These are phyloP conservation scores for Musca domestica DNA, from an alignment of 1,140 invertebrate genomes.

Conservation along the genomic window DNA sequence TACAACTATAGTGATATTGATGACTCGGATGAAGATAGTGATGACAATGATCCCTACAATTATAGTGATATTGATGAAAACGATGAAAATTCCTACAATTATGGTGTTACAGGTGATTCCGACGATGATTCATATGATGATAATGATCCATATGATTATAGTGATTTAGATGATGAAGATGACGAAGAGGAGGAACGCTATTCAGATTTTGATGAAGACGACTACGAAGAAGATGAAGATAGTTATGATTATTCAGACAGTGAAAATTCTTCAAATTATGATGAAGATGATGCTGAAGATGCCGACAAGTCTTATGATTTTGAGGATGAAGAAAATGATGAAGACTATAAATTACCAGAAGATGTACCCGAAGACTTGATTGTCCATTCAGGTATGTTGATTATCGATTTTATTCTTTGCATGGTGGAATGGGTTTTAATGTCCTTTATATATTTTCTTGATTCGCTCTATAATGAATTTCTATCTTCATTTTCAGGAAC, in stretches of 20 bases:
- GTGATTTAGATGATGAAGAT: background rate
- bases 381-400: conserved; percentile 25
- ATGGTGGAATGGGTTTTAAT: no score
- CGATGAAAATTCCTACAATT: no score
- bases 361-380: conserved; percentile 26
- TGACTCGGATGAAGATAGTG: background rate
- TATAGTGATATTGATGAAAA: no score
- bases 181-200: background rate
- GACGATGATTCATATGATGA: background rate
- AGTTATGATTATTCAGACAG: conserved; percentile 22
- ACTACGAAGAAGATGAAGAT: conserved; percentile 19
- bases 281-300: conserved; percentile 9
- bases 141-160: background rate
- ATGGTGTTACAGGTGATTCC: no score
- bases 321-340: conserved; percentile 20
- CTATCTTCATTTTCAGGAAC: conserved; percentile 19
- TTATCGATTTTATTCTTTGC: no score
- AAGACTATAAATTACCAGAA: conserved; percentile 25
- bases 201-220: conserved; percentile 18
- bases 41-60: no score
- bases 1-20: background rate
- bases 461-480: no score
- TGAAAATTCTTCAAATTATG: conserved; percentile 19
- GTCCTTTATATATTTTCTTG: no score
- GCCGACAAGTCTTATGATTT: background rate